phyloP scores from a whole-genome alignment of 2,113 vertebrate genomes.

The Alethe diademata region DNA sequence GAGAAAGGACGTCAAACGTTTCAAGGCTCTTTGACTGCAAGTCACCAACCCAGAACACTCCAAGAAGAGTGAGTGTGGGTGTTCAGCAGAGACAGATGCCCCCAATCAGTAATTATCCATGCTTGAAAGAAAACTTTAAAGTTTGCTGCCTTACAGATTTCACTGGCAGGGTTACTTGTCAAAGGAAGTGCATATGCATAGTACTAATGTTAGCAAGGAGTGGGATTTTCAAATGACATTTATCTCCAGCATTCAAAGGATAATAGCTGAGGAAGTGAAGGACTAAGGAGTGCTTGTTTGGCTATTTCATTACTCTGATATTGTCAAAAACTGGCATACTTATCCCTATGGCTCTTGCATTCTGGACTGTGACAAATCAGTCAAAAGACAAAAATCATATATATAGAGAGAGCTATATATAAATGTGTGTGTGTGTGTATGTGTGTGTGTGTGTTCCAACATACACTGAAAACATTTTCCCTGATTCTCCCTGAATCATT shows the following conservation, averaged over 20 bases:
- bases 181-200: slow-evolving; percentile 43
- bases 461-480: not conserved
- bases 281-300: not conserved
- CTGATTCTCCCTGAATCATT: not conserved
- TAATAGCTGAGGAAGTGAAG: slow-evolving; percentile 30
- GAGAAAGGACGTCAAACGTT: not conserved
- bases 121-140: slow-evolving; percentile 34
- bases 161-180: slow-evolving; percentile 49
- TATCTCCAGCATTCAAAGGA: slow-evolving; percentile 18
- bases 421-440: not conserved
- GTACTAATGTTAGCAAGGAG: slow-evolving; percentile 59
- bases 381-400: not conserved
- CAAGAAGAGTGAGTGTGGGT: slow-evolving; percentile 20
- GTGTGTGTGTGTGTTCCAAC: not conserved
- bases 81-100: slow-evolving; percentile 31
- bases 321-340: not conserved
- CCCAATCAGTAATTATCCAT: slow-evolving; percentile 38
- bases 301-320: not conserved
- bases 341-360: not conserved
- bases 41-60: slow-evolving; percentile 21
- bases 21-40: slow-evolving; percentile 29
- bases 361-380: not conserved
- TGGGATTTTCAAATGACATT: slow-evolving; percentile 59
- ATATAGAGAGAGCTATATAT: not conserved
- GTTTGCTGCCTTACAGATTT: slow-evolving; percentile 47